A percentile compares a stretch with the other conserved stretches of the same genome.
Conservation (phyloP, 2,113 vertebrate genomes). For the Sprattus sprattus region DNA sequence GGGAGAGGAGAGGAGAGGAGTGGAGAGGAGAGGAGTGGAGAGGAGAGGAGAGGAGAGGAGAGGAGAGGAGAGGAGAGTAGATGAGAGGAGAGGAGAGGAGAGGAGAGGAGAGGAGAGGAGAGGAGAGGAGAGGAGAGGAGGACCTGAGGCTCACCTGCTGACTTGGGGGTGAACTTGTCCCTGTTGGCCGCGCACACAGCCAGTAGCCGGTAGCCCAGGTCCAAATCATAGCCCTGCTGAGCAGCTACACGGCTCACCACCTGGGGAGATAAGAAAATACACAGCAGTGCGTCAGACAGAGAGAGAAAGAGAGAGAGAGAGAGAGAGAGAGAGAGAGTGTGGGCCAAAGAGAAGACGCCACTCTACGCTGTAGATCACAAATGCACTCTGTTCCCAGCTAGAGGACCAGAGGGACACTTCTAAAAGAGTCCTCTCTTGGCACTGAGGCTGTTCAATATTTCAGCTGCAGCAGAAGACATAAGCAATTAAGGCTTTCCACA, state of each 20-base stretch:
- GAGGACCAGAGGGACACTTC: conserved; percentile 15
- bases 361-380: neutral
- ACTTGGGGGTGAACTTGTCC: conserved; percentile 99
- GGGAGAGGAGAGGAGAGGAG: conserved; percentile 16
- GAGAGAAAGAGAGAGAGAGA: too few relatives aligned
- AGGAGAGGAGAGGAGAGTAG: neutral
- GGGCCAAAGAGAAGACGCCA: neutral
- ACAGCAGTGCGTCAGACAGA: neutral
- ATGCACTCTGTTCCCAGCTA: neutral
- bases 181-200: conserved; percentile 97
- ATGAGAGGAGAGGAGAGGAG: neutral
- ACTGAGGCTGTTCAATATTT: conserved; percentile 33
- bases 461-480: conserved; percentile 32
- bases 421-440: conserved; percentile 33
- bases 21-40: neutral
- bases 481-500: conserved; percentile 43
- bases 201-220: conserved; percentile 96
- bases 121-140: neutral
- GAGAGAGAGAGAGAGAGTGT: neutral
- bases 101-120: neutral
- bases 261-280: conserved; percentile 60
- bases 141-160: conserved; percentile 86
- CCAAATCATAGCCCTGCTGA: conserved; percentile 97
- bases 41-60: neutral
- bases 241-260: conserved; percentile 97